Percentiles rank a stretch among this genome's conserved stretches.
phyloP scores from a whole-genome alignment of 2,797 vertebrate species.

The Labeo calbasu region DNA sequence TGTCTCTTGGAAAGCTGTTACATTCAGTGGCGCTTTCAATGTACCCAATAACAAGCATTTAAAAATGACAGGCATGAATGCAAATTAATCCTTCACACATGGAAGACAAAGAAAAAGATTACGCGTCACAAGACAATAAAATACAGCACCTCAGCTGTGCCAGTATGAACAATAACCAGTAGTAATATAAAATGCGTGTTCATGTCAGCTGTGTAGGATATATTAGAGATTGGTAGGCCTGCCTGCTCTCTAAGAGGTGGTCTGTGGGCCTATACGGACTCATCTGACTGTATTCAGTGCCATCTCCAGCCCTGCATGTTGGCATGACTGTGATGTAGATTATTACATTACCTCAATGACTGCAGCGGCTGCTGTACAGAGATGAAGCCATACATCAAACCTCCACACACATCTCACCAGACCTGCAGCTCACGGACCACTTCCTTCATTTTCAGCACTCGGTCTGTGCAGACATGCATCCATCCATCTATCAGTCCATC shows the following conservation, averaged over 20 bases:
- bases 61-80: not conserved
- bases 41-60: not conserved
- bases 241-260: not conserved
- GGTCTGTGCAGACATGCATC: not conserved
- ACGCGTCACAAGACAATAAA: not conserved
- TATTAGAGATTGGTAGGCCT: not conserved
- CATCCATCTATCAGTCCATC: not conserved
- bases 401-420: conserved; percentile 22
- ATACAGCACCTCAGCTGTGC: not conserved
- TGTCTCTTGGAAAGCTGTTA: not conserved
- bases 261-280: not conserved
- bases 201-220: not conserved
- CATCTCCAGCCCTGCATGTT: not conserved
- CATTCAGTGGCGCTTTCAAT: not conserved
- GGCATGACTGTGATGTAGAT: conserved; percentile 29
- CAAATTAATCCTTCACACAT: conserved; percentile 2
- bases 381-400: conserved; percentile 60
- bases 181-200: not conserved
- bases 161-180: not conserved
- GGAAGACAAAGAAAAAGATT: not conserved
- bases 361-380: conserved; percentile 24
- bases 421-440: not conserved
- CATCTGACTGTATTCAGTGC: not conserved
- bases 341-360: conserved; percentile 56
- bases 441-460: not conserved